Percentiles rank a stretch among this genome's conserved stretches.
Evolutionary conservation across 1,140 invertebrate species (phyloP).

Genomic region (Marisa cornuarietis): DNA sequence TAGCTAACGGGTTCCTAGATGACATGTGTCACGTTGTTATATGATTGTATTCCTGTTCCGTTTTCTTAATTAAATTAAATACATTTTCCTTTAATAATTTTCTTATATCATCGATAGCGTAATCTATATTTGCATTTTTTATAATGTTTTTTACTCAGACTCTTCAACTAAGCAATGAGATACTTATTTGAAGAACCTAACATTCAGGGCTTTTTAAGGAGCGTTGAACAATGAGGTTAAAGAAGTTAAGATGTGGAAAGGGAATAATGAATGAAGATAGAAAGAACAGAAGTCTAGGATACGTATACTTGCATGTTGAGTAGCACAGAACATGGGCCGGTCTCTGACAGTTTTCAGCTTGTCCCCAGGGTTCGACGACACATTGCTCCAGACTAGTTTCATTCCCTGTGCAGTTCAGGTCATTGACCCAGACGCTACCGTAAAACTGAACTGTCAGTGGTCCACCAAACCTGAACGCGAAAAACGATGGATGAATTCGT

Average conservation of each 20-base stretch:
- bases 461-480: background rate
- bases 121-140: too few species aligned
- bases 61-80: too few species aligned
- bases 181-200: background rate
- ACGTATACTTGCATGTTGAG: conserved; percentile 26
- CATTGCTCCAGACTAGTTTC: conserved; percentile 44
- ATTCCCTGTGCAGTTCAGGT: conserved; percentile 58
- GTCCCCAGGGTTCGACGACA: conserved; percentile 43
- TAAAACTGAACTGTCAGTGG: background rate
- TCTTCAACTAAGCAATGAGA: background rate
- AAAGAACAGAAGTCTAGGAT: background rate
- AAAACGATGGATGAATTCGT: background rate
- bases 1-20: rapidly evolving
- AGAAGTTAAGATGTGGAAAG: too few species aligned
- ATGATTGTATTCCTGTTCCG: too few species aligned
- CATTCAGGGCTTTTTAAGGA: background rate
- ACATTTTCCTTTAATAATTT: background rate
- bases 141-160: too few species aligned
- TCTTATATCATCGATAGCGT: background rate
- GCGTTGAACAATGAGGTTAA: background rate
- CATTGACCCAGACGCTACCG: conserved; percentile 73
- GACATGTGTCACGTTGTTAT: too few species aligned
- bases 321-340: conserved; percentile 48
- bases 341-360: conserved; percentile 36
- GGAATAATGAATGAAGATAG: too few species aligned